Evolutionary conservation across 2,888 invertebrate genomes (phyloP).

Genomic region (Orthonychiurus folsomi): DNA sequence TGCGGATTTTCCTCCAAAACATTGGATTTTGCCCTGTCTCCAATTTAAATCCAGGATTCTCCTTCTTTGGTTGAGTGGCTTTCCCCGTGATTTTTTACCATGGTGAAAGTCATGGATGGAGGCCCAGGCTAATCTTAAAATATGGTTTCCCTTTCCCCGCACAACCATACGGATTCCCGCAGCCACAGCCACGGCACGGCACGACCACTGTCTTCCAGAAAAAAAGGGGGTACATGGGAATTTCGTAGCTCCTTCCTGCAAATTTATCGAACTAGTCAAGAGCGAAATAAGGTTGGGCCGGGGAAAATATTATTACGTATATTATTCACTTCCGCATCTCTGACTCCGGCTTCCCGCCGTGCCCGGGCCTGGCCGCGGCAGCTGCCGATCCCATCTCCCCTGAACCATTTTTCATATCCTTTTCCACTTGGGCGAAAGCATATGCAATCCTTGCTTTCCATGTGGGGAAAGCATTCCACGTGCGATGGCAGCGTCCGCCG

Average conservation of each 20-base stretch:
- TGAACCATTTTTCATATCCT: background rate
- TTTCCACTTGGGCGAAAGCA: slow-evolving; percentile 3
- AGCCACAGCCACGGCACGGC: background rate
- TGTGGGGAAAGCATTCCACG: background rate
- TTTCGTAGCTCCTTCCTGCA: slow-evolving; percentile 25
- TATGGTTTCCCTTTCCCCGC: background rate
- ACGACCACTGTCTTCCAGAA: background rate
- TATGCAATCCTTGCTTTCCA: background rate
- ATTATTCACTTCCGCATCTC: slow-evolving; percentile 41
- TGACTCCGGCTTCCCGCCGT: slow-evolving; percentile 19
- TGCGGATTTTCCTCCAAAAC: background rate
- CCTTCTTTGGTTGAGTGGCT: background rate
- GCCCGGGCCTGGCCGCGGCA: background rate
- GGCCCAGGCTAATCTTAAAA: background rate
- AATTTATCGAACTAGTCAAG: slow-evolving; percentile 39
- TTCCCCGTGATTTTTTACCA: no score
- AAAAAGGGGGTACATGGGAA: slow-evolving; percentile 9
- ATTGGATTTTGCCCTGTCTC: background rate
- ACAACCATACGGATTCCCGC: background rate
- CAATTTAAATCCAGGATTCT: background rate
- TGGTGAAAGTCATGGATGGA: background rate
- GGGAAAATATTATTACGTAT: slow-evolving; percentile 40
- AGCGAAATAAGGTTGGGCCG: slow-evolving; percentile 39
- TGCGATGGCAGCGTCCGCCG: background rate
- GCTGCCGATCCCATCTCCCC: background rate